Evolutionary conservation across 2,113 vertebrate species (phyloP).

Genomic region (Sylvia atricapilla): DNA sequence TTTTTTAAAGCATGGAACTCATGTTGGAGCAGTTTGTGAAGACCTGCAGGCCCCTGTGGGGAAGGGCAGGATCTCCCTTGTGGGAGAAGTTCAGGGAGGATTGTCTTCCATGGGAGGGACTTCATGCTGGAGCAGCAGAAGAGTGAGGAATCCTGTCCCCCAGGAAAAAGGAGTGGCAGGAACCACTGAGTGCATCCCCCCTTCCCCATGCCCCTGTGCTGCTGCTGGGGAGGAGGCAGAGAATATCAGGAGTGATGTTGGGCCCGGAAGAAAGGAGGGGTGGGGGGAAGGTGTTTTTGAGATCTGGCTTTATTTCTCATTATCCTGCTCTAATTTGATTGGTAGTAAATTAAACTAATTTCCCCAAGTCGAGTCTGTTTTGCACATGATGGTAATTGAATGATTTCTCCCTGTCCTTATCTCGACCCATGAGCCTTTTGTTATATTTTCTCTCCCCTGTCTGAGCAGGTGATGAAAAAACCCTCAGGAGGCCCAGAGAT

Average conservation of each 20-base stretch:
- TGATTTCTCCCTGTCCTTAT: neutral
- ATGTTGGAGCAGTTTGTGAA: neutral
- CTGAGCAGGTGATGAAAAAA: neutral
- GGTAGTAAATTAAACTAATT: slow-evolving; percentile 3
- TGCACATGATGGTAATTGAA: neutral
- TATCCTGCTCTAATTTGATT: neutral
- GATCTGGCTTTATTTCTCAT: neutral
- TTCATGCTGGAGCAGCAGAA: neutral
- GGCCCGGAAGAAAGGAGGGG: neutral
- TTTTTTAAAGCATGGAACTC: too few species aligned
- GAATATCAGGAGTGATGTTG: neutral
- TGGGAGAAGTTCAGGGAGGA: neutral
- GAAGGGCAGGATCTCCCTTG: neutral
- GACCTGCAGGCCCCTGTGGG: neutral
- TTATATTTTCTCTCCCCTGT: neutral
- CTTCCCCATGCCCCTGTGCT: neutral
- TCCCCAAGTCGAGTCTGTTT: neutral
- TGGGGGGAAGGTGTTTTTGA: neutral
- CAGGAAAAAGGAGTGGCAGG: neutral
- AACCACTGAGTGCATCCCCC: neutral
- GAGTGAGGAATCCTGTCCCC: too few species aligned
- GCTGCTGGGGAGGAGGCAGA: neutral
- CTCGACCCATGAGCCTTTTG: neutral
- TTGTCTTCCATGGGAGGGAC: rapidly evolving
- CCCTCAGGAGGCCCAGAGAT: neutral